Conservation (phyloP, 1,140 invertebrate genomes). For the Calycopis cecrops region DNA sequence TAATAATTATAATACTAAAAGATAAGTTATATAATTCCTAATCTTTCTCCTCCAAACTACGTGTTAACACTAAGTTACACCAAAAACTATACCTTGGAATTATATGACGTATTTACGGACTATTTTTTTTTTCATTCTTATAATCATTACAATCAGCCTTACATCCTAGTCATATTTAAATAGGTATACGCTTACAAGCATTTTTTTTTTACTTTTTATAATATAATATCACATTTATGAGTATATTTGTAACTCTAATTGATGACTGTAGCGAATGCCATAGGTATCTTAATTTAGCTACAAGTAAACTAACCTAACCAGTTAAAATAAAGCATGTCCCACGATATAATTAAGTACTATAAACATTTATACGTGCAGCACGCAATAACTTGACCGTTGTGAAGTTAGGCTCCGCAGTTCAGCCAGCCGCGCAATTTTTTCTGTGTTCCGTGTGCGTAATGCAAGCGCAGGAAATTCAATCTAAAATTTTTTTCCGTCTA, state of each 20-base stretch:
- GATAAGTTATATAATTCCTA: too few species aligned
- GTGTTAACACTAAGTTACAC: too few species aligned
- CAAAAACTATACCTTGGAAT: neutral
- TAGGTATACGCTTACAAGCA: slow-evolving; percentile 60
- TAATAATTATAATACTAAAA: too few species aligned
- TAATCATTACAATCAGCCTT: slow-evolving; percentile 36
- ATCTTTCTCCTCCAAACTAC: too few species aligned
- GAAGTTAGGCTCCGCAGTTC: slow-evolving; percentile 1
- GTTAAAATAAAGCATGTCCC: slow-evolving; percentile 5
- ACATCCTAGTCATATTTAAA: slow-evolving; percentile 38
- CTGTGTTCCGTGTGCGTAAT: neutral
- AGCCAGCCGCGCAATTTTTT: neutral
- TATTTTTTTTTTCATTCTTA: neutral
- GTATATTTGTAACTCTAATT: slow-evolving; percentile 57
- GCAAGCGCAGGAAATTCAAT: neutral
- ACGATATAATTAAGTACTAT: neutral
- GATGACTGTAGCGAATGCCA: slow-evolving; percentile 44
- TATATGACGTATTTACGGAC: slow-evolving; percentile 7
- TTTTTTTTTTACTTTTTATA: slow-evolving; percentile 56
- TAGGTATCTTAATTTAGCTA: slow-evolving; percentile 43
- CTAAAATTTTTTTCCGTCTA: neutral
- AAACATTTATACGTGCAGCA: neutral
- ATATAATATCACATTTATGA: slow-evolving; percentile 69
- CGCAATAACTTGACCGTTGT: neutral
- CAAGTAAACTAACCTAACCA: slow-evolving; percentile 21